Evolutionary conservation across 1,140 invertebrate genomes (phyloP).

Genomic region (Nymphalis io): DNA sequence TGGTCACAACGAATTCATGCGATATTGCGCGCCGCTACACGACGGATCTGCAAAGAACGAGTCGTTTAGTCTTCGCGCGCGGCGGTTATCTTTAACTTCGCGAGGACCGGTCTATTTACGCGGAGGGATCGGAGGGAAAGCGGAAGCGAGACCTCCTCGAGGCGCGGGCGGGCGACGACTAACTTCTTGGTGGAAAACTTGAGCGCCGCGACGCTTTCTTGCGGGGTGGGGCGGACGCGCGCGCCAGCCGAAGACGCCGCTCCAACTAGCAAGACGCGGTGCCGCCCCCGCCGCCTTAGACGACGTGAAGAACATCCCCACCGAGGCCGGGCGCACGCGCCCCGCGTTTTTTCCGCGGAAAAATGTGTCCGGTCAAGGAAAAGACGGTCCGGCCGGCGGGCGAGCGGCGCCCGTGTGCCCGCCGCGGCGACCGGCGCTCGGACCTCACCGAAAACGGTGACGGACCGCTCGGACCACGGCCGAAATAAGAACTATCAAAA

Average conservation of each 20-base stretch:
- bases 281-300: constrained; percentile 78
- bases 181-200: constrained; percentile 80
- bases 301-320: constrained; percentile 77
- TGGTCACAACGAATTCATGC: constrained; percentile 70
- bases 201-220: constrained; percentile 75
- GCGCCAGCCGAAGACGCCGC: constrained; percentile 76
- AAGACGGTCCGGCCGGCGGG: constrained; percentile 57
- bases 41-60: constrained; percentile 57
- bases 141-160: constrained; percentile 76
- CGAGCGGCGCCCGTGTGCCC: constrained; percentile 45
- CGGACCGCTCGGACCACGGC: constrained; percentile 64
- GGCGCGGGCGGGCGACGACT: constrained; percentile 79
- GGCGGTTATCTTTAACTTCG: constrained; percentile 39
- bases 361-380: constrained; percentile 78
- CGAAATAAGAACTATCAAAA: constrained; percentile 75
- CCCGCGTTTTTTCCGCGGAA: constrained; percentile 78
- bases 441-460: constrained; percentile 48
- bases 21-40: constrained; percentile 53
- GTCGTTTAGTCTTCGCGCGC: constrained; percentile 43
- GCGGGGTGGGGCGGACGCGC: constrained; percentile 78
- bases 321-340: constrained; percentile 73
- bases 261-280: constrained; percentile 78
- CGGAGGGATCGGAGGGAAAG: constrained; percentile 53
- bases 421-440: constrained; percentile 41
- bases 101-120: constrained; percentile 44